phyloP scores from a whole-genome alignment of 2,113 vertebrate genomes.

The Polypterus senegalus region DNA sequence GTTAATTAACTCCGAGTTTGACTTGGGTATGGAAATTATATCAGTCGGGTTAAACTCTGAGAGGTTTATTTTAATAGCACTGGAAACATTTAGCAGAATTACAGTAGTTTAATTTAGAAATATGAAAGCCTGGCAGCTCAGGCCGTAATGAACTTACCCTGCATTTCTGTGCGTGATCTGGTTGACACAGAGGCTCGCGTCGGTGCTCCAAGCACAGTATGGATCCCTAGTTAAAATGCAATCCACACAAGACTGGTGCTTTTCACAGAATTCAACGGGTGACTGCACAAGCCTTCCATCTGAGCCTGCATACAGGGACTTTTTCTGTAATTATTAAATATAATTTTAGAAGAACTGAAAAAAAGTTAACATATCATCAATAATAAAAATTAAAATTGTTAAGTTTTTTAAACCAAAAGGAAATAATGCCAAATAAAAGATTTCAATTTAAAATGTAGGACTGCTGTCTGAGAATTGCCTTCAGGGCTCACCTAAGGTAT shows the following conservation, averaged over 20 bases:
- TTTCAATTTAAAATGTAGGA: too few species aligned
- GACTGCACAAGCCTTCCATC: conserved; percentile 79
- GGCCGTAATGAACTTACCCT: conserved; percentile 15
- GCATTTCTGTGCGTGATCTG: conserved; percentile 6
- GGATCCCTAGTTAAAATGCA: conserved; percentile 84
- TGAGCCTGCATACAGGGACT: conserved; percentile 72
- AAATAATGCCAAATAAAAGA: too few species aligned
- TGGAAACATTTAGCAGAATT: too few species aligned
- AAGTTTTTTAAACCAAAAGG: not conserved
- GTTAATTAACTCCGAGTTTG: too few species aligned
- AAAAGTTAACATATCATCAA: too few species aligned
- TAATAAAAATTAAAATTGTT: not conserved
- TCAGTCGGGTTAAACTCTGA: too few species aligned
- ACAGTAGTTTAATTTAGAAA: too few species aligned
- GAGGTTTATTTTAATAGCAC: too few species aligned
- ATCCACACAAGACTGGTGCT: conserved; percentile 66
- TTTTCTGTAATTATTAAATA: conserved; percentile 41
- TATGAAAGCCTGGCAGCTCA: conserved; percentile 35
- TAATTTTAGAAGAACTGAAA: too few species aligned
- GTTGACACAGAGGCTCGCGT: conserved; percentile 37
- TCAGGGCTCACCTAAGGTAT: too few species aligned
- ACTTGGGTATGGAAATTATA: too few species aligned
- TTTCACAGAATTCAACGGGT: conserved; percentile 73
- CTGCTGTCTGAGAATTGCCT: too few species aligned
- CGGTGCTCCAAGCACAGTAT: conserved; percentile 78